A percentile compares a stretch with the other conserved stretches of the same genome.
These are phyloP conservation scores for Odontothrips loti DNA, from an alignment of 2,888 invertebrate genomes.

Conservation along the genomic window DNA sequence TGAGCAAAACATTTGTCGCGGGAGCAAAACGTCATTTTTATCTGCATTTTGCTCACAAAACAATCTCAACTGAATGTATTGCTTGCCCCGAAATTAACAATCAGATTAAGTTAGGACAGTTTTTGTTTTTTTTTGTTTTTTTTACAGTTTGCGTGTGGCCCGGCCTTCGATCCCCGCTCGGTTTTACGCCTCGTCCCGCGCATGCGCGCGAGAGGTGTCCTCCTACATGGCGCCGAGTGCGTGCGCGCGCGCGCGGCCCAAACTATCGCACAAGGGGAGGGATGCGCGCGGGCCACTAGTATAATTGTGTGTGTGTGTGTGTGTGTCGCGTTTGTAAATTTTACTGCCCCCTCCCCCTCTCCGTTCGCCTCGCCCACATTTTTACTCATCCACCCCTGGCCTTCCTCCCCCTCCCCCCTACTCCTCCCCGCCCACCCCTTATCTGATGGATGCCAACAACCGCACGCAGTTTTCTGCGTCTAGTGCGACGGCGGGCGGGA, in stretches of 20 bases:
- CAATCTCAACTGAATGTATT: too few species aligned
- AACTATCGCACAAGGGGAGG: too few species aligned
- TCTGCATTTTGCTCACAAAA: too few species aligned
- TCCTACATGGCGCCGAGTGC: too few species aligned
- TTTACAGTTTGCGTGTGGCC: too few species aligned
- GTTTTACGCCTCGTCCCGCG: neutral
- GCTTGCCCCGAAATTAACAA: too few species aligned
- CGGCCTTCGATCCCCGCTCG: neutral
- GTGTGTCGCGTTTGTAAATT: conserved; percentile 2
- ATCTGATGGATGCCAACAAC: conserved; percentile 10
- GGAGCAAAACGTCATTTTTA: too few species aligned
- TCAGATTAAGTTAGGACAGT: too few species aligned
- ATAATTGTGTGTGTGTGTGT: neutral
- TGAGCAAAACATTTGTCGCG: too few species aligned
- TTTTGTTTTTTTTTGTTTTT: too few species aligned
- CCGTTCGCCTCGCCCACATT: neutral
- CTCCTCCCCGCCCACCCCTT: neutral
- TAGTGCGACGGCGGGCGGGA: neutral
- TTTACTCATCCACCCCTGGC: neutral
- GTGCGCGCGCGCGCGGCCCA: too few species aligned
- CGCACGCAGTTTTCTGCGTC: neutral
- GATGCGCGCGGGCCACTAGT: neutral
- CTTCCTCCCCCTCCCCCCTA: neutral
- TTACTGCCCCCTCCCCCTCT: neutral
- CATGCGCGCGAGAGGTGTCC: neutral